Evolutionary conservation across 1,140 invertebrate species (phyloP), one percentile per base, ranked within the genome.

Genomic region (Drosophila repletoides): DNA sequence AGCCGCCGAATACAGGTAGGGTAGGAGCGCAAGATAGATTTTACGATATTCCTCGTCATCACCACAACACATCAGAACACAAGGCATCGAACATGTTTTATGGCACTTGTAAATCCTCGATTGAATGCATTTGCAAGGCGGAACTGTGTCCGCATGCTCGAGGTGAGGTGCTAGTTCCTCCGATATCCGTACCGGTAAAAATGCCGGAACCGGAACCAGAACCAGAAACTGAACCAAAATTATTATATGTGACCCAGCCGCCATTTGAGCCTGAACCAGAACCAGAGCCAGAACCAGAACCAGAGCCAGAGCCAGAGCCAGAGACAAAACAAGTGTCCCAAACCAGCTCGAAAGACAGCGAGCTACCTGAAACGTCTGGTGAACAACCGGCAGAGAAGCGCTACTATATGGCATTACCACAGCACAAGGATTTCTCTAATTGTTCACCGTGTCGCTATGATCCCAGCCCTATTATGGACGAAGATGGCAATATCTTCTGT

Each of bases 391-490:
- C 10, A 0, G 5, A 3, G 1, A 69, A 66, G 12, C 33, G 34
- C 0, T 88, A 83, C 51, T 88, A 10, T 21, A n/a, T 84, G 15
- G 88, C 74, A 0, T 24, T 71, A 17, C 88, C 88, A 0, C 88
- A 89, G 56, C 87, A 89, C 19, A 72, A 58, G 51, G 88, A 89
- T 1, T 76, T 89, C 28, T 40, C 70, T 1, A 67, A 83, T n/a
- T 89, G 88, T 12, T 69, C 69, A 2, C 77, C 74, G 0, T 89
- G 88, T 22, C 80, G 84, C n/a, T 89, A 34, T 15, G 49, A 72
- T 9, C 84, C 88, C 1, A 89, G 88, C 43, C 88, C 88, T 2
- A 55, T 89, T 7, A 75, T 89, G 61, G 88, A 89, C 40, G 72
- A 83, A 15, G 72, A 80, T 0, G 88, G 84, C 14, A 79, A 80